Base-by-base conservation (phyloP, 2,797 vertebrate genomes). In the Valencia hispanica region DNA sequence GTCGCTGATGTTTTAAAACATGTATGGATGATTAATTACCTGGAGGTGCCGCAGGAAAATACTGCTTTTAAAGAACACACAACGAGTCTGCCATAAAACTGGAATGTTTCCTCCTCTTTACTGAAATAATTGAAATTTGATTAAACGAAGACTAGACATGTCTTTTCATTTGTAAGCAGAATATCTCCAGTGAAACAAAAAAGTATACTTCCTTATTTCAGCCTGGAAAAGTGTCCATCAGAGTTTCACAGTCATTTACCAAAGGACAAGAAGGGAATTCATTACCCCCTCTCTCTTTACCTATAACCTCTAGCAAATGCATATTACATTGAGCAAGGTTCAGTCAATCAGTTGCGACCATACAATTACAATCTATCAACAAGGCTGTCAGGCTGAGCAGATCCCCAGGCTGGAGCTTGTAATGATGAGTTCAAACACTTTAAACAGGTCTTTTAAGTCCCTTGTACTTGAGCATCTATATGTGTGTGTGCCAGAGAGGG, bases 11-110 rank as follows among this genome's bases (percentile, higher is more conserved):
- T 94, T 94, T 94, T 93, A 93, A 94, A 94, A 94, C 89, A 92
- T 93, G 90, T 93, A 94, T 91, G 89, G 90, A 93, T 95, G 93
- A 95, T 94, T 95, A 95, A 95, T 95, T 94, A 93, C 93, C 91
- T 92, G 91, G 87, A 92, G 88, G 86, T 87, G 77, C 89, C 77
- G 88, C 86, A 86, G 86, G 87, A 94, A 94, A 94, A 94, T 92
- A 93, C 85, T 79, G 83, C 85, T 89, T 94, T 95, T 93, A 89
- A 90, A 91, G 90, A 94, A 92, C 89, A 89, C 81, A 90, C 84
- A 90, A 86, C 89, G 76, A 90, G 79, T 68, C 78, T 68, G 70
- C 87, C 70, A 80, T 86, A 89, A 89, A 92, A 92, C 47, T 72
- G 83, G 75, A 81, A 75, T 39, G 86, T 93, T 91, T 90, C 89